Base-by-base conservation (phyloP, 2,888 invertebrate genomes). In the Perizoma affinitatum region DNA sequence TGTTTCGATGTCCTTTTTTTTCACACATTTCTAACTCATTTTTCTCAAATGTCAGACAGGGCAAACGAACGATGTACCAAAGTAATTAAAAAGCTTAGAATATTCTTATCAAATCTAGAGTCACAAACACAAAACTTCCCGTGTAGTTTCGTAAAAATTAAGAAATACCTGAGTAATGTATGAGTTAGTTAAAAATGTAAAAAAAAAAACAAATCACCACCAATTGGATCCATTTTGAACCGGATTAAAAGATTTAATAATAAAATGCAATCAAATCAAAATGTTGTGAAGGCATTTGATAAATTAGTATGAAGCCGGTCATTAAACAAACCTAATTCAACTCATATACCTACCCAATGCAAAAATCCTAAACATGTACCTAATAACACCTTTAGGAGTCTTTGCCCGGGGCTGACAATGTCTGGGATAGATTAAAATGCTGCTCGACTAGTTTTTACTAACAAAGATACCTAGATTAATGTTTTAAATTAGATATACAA, bases 301-400 rank as follows among this genome's bases (percentile, higher is more conserved):
- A 75, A 79, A 83, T 81, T 78, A 72, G 68, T 64, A 62, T 72
- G 72, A 72, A 71, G 67, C 57, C 64, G 71, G 72, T 77, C 74
- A 79, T 82, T 78, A 76, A 74, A 76, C 74, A 73, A 78, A 76
- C 72, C 73, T 72, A 72, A 77, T 79, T 76, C 74, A 72, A 77
- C 79, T 76, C 74, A 42, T 48, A 70, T 73, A 70, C 68, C 69
- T 71, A 74, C 70, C 73, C 73, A 73, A 70, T 69, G 71, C 55
- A 73, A 74, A 75, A 76, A 80, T 82, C 71, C 70, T 66, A 79
- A 82, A 79, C 72, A 80, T 79, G 61, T 73, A 74, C 58, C 72
- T 80, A 79, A 84, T 83, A 76, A 74, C 70, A 71, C 68, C 68
- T 71, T 66, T 73, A 66, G 68, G 70, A 75, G 74, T 68, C 74